A percentile compares a stretch with the other conserved stretches of the same genome.
Evolutionary conservation across 2,888 invertebrate genomes (phyloP).

Genomic region (Tricholauxania praeusta): DNA sequence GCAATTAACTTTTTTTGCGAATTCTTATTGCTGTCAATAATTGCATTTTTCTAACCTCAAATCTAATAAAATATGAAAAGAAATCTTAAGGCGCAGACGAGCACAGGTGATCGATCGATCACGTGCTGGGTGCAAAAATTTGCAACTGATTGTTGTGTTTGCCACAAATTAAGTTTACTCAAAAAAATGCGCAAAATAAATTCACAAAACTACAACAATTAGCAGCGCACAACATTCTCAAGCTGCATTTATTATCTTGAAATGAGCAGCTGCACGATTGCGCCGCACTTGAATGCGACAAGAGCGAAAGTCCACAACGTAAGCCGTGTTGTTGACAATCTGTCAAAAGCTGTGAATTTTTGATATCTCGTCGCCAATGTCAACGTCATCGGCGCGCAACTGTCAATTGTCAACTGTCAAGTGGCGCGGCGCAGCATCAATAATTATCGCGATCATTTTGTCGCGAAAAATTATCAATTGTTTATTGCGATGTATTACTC

Average conservation of each 20-base stretch:
- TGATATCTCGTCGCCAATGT: conserved; percentile 16
- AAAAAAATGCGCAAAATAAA: not conserved
- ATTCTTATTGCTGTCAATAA: conserved; percentile 21
- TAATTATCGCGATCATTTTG: conserved; percentile 21
- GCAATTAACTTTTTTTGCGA: conserved; percentile 24
- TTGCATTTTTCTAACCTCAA: conserved; percentile 21
- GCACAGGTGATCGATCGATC: not conserved
- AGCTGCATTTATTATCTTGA: not conserved
- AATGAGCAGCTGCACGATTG: not conserved
- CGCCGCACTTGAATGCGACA: conserved; percentile 13
- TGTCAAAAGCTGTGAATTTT: conserved; percentile 38
- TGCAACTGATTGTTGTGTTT: conserved; percentile 7
- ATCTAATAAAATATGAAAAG: conserved; percentile 4
- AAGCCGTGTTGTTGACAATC: conserved; percentile 27
- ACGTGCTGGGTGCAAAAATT: not conserved
- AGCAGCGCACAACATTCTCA: conserved; percentile 27
- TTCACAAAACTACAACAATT: conserved; percentile 10
- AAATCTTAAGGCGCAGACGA: not conserved
- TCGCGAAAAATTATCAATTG: not conserved
- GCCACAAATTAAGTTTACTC: not conserved
- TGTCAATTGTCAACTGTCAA: conserved; percentile 24
- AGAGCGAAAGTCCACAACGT: not conserved
- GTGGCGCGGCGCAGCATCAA: conserved; percentile 30
- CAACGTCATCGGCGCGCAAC: not conserved
- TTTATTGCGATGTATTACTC: not conserved